Evolutionary conservation across 2,113 vertebrate genomes (phyloP), one percentile per base, ranked within the genome.

Genomic region (Saccopteryx bilineata): DNA sequence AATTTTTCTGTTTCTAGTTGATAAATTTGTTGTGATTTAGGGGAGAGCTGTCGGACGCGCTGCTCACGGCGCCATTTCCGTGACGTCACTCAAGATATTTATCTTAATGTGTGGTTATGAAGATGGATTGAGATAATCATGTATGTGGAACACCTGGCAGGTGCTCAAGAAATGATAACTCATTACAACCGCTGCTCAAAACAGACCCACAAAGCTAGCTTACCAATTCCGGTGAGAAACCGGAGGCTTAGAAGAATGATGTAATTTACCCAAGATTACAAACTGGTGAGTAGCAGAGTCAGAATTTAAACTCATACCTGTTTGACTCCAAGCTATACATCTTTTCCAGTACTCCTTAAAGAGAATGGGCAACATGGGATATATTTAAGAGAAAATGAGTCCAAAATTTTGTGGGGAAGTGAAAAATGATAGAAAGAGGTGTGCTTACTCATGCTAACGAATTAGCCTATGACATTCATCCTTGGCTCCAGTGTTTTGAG

Each of bases 121-220:
- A 81, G 85, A 88, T 69, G 23, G 58, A 87, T 28, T 85, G 61
- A 85, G 71, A 95, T 94, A 84, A 90, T 63, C 71, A 24, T 63
- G 15, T 65, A 31, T 14, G 60, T 96, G 87, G 69, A 95, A 95
- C 65, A 92, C 80, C 46, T 93, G 96, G 48, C 52, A 78, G 65
- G 26, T 72, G 23, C 61, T 90, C 93, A 71, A 48, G 86, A 87
- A 17, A 68, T 48, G 52, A 69, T 56, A 26, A 54, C 46, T 81
- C 5, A 54, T 48, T 46, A 63, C 71, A 48, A 39, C 15, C 58
- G n/a, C 74, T 79, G 56, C 48, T 93, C 23, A 84, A 58, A 96
- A 95, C 33, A 80, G 52, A 75, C 26, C 9, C 65, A 65, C 17
- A 83, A 66, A 92, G 9, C 61, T 72, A 75, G 28, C 15, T 87